Evolutionary conservation across 2,888 invertebrate genomes (phyloP), one percentile per base, ranked within the genome.

Genomic region (Platynereis dumerilii): DNA sequence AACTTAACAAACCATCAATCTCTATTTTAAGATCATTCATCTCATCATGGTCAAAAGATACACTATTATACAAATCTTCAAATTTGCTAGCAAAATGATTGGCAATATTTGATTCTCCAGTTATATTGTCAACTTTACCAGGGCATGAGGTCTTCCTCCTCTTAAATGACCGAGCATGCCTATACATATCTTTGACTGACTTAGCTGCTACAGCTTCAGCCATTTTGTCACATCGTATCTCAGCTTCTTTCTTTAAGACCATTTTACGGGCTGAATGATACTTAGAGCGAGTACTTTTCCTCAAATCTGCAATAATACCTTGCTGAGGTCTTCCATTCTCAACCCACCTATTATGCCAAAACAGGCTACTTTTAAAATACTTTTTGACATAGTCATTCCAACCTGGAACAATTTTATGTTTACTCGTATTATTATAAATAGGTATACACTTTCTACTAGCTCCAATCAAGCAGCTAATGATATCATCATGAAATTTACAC

Each of bases 331-430:
- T 27, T n/a, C 57, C 34, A 57, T 57, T 57, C 29, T 27, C 57
- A 15, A 28, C 39, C 57, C 57, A 57, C 20, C 26, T 20, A 29
- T 39, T 29, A 34, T 57, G 57, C 57, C 57, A 57, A 20, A 57
- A 55, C 5, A 57, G 17, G 29, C 28, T 17, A 15, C 3, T 34
- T n/a, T 57, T 29, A 34, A 34, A 28, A 28, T 34, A 57, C 20
- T 34, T 39, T 29, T 57, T 17, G 12, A 57, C 57, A 20, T 28
- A 28, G 17, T 57, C 57, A 57, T 57, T 29, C 57, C 28, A 57
- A 5, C 57, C 57, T 10, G 57, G 34, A 10, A 28, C 34, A 5
- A 28, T 39, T 34, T 29, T 57, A 2, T 28, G 57, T 3, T 29
- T 22, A n/a, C 17, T 15, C 3, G 20, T 39, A 10, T 2, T 27